Evolutionary conservation across 2,888 invertebrate species (phyloP).

Genomic region (Petrophora chlorosata): DNA sequence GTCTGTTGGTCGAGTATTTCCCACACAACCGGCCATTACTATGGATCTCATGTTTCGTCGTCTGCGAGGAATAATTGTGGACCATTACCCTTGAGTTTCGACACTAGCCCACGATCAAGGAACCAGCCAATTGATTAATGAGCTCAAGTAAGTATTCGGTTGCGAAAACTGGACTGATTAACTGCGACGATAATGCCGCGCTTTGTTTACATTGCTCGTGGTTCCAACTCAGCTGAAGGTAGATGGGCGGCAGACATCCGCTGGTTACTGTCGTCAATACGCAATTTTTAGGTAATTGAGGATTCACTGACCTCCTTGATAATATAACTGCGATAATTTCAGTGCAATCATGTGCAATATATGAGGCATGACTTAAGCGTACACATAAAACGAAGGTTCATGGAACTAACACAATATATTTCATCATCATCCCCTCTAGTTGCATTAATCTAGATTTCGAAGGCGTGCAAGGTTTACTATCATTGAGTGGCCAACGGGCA

Average conservation of each 20-base stretch:
- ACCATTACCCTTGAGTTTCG: constrained; percentile 52
- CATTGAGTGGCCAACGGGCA: constrained; percentile 33
- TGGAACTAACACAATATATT: neutral
- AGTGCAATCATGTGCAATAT: constrained; percentile 8
- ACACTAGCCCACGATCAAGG: constrained; percentile 55
- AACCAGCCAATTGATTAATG: constrained; percentile 63
- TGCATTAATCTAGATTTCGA: neutral
- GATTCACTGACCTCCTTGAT: constrained; percentile 19
- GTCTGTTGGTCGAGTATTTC: constrained; percentile 50
- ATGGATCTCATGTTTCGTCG: constrained; percentile 54
- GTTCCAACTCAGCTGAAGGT: constrained; percentile 13
- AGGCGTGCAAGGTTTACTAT: too few species aligned
- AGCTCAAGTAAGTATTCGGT: constrained; percentile 45
- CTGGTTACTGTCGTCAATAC: constrained; percentile 29
- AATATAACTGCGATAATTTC: constrained; percentile 20
- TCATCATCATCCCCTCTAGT: too few species aligned
- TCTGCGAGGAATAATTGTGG: constrained; percentile 50
- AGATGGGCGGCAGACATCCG: constrained; percentile 40
- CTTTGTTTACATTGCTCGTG: constrained; percentile 30
- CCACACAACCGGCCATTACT: constrained; percentile 59
- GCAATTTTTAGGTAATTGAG: constrained; percentile 27
- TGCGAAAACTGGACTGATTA: constrained; percentile 60
- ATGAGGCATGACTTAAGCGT: constrained; percentile 19
- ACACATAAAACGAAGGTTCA: too few species aligned
- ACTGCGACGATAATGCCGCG: constrained; percentile 53